Base-by-base conservation (phyloP, 2,888 invertebrate species). In the Idaea biselata region DNA sequence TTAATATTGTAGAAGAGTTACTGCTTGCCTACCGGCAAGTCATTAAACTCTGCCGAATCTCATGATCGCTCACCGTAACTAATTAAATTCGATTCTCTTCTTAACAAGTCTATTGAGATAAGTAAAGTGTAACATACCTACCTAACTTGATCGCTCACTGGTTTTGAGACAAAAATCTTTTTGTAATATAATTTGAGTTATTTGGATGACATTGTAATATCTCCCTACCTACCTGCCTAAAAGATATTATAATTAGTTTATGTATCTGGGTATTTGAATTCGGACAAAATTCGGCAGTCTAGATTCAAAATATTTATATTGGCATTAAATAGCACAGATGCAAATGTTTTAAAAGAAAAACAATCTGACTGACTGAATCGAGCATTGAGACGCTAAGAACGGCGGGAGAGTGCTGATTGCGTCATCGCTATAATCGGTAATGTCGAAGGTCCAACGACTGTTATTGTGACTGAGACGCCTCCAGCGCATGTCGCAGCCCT, bases 351-450 rank as follows among this genome's bases (percentile, higher is more conserved):
- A 44, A 44, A 44, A 44, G 8, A 44, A 44, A 44, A 14, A 44
- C 44, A 44, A 44, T 14, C 14, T 44, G 8, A 44, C 68, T 71
- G 71, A 54, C 55, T 55, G 55, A 55, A 55, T 16, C 68, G 71
- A 73, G 73, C 75, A 74, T 72, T 70, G 77, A 71, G 75, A 61
- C 74, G 79, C 81, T 80, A 80, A 25, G 25, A 25, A 25, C 25
- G 78, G 73, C 75, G 68, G 75, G n/a, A 18, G 18, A n/a, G 44
- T 73, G 81, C 81, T 76, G 83, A 87, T 91, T 86, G 78, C 89
- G 91, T 91, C 91, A 91, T 78, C 91, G 89, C 90, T 89, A 89
- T 87, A 86, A 83, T 75, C 81, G 82, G 76, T 60, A 55, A 32
- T 61, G 60, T 59, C 82, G 84, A 88, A 89, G 89, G 89, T 82